phyloP scores from a whole-genome alignment of 2,113 vertebrate genomes.

The Phaethornis superciliosus region DNA sequence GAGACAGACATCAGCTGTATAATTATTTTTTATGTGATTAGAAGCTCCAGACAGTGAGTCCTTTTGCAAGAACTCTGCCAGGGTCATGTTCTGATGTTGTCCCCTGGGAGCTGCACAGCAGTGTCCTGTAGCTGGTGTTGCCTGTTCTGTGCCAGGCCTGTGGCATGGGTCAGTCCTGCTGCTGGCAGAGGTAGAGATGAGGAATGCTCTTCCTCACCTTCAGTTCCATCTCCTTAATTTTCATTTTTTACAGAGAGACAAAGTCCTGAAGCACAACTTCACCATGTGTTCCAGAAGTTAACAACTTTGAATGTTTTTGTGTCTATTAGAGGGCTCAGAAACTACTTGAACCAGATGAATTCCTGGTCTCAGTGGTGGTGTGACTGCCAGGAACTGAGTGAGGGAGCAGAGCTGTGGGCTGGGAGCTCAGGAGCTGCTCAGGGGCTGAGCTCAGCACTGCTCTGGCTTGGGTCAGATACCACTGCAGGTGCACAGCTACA shows the following conservation, averaged over 20 bases:
- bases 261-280: neutral
- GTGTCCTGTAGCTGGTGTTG: neutral
- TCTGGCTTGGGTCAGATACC: neutral
- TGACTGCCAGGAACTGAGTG: fast-evolving
- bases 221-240: neutral
- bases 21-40: neutral
- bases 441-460: neutral
- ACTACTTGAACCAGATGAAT: neutral
- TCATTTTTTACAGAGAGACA: neutral
- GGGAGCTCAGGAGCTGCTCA: neutral
- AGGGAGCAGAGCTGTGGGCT: neutral
- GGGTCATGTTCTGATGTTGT: neutral
- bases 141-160: neutral
- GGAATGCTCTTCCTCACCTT: too few species aligned
- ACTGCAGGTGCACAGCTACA: neutral
- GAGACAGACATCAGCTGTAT: neutral
- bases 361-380: neutral
- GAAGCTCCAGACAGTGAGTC: neutral
- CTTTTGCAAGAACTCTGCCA: neutral
- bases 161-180: neutral
- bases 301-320: neutral
- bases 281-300: neutral
- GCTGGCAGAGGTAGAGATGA: neutral
- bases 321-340: neutral
- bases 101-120: neutral